Percentiles rank a stretch among this genome's conserved stretches.
Evolutionary conservation across 2,797 vertebrate species (phyloP).

Genomic region (Scyliorhinus canicula): DNA sequence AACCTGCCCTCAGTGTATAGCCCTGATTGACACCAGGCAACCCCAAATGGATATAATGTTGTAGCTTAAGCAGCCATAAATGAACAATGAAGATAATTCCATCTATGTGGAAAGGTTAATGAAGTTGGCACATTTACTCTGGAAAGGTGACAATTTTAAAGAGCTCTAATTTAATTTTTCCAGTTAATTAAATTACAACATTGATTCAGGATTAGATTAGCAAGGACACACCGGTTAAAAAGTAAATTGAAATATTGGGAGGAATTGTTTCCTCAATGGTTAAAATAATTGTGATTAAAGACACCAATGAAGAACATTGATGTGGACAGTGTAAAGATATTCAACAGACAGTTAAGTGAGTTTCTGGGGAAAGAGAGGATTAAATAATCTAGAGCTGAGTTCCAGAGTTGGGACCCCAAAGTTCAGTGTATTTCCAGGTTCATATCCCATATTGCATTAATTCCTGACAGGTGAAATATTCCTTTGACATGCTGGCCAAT

Average conservation of each 20-base stretch:
- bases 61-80: background rate
- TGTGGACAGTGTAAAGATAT: background rate
- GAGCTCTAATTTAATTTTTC: background rate
- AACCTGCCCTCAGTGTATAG: too few species aligned
- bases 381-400: background rate
- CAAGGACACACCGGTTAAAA: background rate
- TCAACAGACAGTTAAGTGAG: background rate
- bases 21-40: background rate
- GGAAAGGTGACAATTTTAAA: background rate
- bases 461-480: too few species aligned
- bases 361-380: background rate
- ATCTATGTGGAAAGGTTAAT: background rate
- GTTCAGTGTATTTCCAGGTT: too few species aligned
- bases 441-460: too few species aligned
- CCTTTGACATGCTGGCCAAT: too few species aligned
- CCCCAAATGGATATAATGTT: background rate
- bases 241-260: background rate
- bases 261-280: background rate
- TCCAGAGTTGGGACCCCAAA: too few species aligned
- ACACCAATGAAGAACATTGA: background rate
- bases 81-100: background rate
- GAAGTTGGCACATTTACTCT: background rate
- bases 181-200: background rate
- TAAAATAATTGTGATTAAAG: background rate
- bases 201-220: background rate